Base-by-base conservation (phyloP, 2,888 invertebrate species). In the Julus scanicus region DNA sequence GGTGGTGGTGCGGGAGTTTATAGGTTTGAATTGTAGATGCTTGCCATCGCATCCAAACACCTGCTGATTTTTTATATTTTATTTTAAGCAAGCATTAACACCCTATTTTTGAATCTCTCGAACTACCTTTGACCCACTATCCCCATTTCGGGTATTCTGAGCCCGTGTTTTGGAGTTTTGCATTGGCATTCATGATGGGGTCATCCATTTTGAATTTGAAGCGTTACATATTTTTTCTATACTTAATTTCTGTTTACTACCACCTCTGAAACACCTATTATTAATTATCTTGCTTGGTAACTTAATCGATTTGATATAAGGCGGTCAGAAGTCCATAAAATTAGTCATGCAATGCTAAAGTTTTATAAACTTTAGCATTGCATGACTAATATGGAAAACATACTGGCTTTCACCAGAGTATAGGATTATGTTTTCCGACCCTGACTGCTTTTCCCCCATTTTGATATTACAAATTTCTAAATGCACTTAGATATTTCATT, bases 31-130 rank as follows among this genome's bases (percentile, higher is more conserved):
- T 13, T 80, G 80, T 11, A 80, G 80, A 80, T 80, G 17, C n/a
- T 4, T 71, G 71, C 29, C 29, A n/a, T 57, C 57, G 71, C 29
- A 20, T 80, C 37, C 80, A 80, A 5, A 44, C 80, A 80, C 80
- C 80, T 80, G 80, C 37, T 80, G 29, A 37, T 13, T 80, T 80
- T 80, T 29, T 29, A 29, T 44, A 44, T 80, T 80, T 80, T 80
- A 80, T 80, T 80, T 37, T 80, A 37, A 71, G 9, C 20, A 71
- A 80, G 37, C 80, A 80, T 80, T 80, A 80, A 80, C 80, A 80
- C 80, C 80, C 80, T 80, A 80, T 80, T 80, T 80, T 80, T 80
- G 20, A 80, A 80, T 80, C 80, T 71, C n/a, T 71, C 63, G 13
- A 80, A 80, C 80, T 80, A 80, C 80, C 80, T 80, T 80, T 80